These are phyloP conservation scores for Sakesphorus luctuosus DNA, from an alignment of 2,113 vertebrate species.

Conservation along the genomic window DNA sequence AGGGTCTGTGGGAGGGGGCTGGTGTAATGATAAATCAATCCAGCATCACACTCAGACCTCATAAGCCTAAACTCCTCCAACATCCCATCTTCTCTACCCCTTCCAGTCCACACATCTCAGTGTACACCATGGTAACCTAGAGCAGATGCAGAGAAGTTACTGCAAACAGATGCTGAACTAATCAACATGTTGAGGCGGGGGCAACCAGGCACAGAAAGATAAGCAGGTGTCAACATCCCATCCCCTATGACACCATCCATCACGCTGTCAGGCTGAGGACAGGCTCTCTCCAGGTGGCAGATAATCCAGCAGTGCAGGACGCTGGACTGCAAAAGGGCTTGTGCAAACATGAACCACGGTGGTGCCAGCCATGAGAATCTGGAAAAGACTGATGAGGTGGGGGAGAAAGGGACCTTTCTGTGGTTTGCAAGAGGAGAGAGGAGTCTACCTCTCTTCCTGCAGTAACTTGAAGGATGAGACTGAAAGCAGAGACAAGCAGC, in stretches of 20 bases:
- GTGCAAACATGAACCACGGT: fast-evolving
- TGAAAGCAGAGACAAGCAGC: background rate
- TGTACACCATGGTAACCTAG: slow-evolving; percentile 42
- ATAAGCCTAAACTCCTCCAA: slow-evolving; percentile 57
- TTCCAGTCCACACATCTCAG: slow-evolving; percentile 2
- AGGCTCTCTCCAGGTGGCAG: slow-evolving; percentile 23
- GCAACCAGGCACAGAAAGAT: background rate
- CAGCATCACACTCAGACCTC: slow-evolving; percentile 31
- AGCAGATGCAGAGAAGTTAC: slow-evolving; percentile 69
- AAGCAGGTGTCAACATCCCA: slow-evolving; percentile 63
- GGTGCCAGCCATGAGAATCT: background rate
- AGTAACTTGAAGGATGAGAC: background rate
- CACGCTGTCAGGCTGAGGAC: slow-evolving; percentile 8
- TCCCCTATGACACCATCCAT: slow-evolving; percentile 36
- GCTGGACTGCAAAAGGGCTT: background rate
- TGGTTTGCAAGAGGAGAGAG: background rate
- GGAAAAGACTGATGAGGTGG: background rate
- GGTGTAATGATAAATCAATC: slow-evolving; percentile 54
- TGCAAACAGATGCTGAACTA: slow-evolving; percentile 70
- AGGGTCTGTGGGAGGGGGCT: background rate
- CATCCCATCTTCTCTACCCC: background rate
- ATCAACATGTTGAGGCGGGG: slow-evolving; percentile 50
- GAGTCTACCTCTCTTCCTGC: slow-evolving; percentile 21
- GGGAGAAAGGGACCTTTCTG: background rate
- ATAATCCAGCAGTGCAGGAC: background rate